These are phyloP conservation scores for Callinectes sapidus DNA, from an alignment of 2,888 invertebrate genomes.

Conservation along the genomic window DNA sequence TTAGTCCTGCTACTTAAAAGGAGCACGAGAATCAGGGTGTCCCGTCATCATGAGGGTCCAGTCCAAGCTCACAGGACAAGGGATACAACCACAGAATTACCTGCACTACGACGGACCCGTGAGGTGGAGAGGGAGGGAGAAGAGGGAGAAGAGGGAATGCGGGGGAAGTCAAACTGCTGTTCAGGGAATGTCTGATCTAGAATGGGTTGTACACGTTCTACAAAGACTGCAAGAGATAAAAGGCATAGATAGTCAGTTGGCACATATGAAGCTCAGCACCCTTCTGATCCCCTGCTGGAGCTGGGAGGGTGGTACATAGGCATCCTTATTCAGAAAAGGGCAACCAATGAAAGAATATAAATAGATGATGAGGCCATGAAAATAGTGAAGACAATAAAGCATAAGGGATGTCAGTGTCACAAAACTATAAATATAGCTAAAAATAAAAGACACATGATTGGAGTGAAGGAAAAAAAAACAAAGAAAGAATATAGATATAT, in stretches of 20 bases:
- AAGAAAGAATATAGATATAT: not conserved
- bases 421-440: not conserved
- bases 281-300: not conserved
- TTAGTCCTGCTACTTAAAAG: not conserved
- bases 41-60: not conserved
- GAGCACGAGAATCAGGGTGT: not conserved
- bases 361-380: not conserved
- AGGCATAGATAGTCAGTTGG: slow-evolving; percentile 8
- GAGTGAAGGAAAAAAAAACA: not conserved
- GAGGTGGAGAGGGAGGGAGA: slow-evolving; percentile 30
- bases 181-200: slow-evolving; percentile 52
- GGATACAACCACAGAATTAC: slow-evolving; percentile 32
- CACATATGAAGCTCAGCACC: not conserved
- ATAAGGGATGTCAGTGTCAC: not conserved
- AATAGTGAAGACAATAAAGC: not conserved
- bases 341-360: not conserved
- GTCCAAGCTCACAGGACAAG: not conserved
- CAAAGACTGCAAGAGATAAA: slow-evolving; percentile 52
- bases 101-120: slow-evolving; percentile 43
- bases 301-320: not conserved
- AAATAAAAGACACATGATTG: not conserved
- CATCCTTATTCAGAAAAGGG: not conserved
- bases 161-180: slow-evolving; percentile 65
- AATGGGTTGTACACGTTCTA: slow-evolving; percentile 7
- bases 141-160: slow-evolving; percentile 34